These are phyloP conservation scores for Dysdera silvatica DNA, from an alignment of 1,140 invertebrate species.

Conservation along the genomic window DNA sequence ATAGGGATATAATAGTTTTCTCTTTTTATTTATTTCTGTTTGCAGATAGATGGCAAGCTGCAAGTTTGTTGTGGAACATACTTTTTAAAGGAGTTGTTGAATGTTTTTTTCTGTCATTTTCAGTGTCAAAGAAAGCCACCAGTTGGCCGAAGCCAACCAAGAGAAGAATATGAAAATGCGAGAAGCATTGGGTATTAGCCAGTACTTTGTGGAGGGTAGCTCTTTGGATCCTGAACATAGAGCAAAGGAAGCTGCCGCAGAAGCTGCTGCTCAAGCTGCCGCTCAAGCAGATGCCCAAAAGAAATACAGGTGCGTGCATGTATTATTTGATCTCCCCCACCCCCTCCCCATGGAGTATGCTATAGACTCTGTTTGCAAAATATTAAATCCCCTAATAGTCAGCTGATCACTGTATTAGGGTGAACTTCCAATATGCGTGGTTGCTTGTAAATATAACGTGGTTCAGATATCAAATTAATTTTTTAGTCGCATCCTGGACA, in stretches of 20 bases:
- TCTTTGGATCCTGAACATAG: conserved; percentile 80
- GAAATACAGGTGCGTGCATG: conserved; percentile 21
- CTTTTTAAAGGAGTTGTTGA: neutral
- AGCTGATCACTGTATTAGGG: too few relatives aligned
- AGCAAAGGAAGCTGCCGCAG: conserved; percentile 63
- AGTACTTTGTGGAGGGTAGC: conserved; percentile 86
- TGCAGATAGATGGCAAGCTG: too few relatives aligned
- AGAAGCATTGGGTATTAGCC: conserved; percentile 89
- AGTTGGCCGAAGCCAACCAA: conserved; percentile 90
- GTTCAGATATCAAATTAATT: neutral
- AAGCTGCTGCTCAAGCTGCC: conserved; percentile 18
- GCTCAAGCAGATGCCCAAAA: conserved; percentile 11
- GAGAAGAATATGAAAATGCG: conserved; percentile 87
- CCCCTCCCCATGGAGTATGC: too few relatives aligned
- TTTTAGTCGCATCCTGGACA: too few relatives aligned
- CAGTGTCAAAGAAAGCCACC: conserved; percentile 88
- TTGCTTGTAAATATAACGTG: too few relatives aligned
- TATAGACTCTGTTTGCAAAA: too few relatives aligned
- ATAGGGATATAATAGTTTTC: too few relatives aligned
- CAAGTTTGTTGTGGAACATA: too few relatives aligned
- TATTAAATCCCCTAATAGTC: too few relatives aligned
- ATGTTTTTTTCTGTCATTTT: conserved; percentile 38
- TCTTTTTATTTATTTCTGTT: too few relatives aligned
- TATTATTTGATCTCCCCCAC: neutral
- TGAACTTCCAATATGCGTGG: too few relatives aligned